phyloP scores from a whole-genome alignment of 1,140 invertebrate genomes.

The Drosophila melanica region DNA sequence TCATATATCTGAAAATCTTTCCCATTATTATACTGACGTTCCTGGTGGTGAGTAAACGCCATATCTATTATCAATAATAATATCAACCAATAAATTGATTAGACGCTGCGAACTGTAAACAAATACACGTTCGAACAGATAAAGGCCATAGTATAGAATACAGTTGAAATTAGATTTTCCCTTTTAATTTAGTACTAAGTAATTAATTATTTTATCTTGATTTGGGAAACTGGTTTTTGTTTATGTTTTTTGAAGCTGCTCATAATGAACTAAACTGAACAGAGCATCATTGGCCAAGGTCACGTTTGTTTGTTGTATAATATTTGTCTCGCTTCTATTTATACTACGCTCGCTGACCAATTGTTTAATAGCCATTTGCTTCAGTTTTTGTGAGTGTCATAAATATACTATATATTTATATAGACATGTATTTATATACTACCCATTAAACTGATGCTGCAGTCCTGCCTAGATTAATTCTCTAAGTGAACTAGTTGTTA shows the following conservation, averaged over 20 bases:
- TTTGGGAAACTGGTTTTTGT: conserved; percentile 42
- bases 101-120: conserved; percentile 13
- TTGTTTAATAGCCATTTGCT: conserved; percentile 35
- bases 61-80: conserved; percentile 15
- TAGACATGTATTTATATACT: too few relatives aligned
- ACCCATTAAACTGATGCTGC: too few relatives aligned
- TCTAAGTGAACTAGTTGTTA: too few relatives aligned
- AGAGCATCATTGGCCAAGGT: conserved; percentile 57
- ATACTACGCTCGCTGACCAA: conserved; percentile 37
- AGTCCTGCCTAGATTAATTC: too few relatives aligned
- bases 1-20: conserved; percentile 85
- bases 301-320: conserved; percentile 64
- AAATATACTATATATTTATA: conserved; percentile 16
- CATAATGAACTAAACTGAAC: conserved; percentile 26
- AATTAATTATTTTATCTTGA: conserved; percentile 45
- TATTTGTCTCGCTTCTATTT: conserved; percentile 70
- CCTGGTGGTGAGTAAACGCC: conserved; percentile 86
- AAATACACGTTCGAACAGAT: conserved; percentile 27
- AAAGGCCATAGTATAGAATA: conserved; percentile 16
- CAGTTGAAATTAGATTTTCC: conserved; percentile 45
- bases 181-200: conserved; percentile 7
- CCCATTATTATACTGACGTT: conserved; percentile 86
- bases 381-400: neutral
- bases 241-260: conserved; percentile 12
- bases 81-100: conserved; percentile 35